Base-by-base conservation (phyloP, 1,140 invertebrate genomes). In the Pogonomyrmex californicus region DNA sequence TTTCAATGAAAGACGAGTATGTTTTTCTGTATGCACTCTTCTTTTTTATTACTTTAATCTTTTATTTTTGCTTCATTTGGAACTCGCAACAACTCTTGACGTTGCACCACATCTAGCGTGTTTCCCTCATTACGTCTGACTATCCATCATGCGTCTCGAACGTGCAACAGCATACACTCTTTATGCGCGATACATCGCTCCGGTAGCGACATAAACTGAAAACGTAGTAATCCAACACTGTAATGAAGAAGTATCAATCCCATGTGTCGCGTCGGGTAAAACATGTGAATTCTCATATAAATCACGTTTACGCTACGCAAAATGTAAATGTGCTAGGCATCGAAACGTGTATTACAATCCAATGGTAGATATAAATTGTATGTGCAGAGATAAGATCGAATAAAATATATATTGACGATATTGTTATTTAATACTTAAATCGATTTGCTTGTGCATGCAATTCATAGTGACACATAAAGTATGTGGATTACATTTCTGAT, bases 61-160 rank as follows among this genome's bases (percentile, higher is more conserved):
- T 23, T 63, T 17, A 51, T 65, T 85, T 85, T 65, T 77, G 51
- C 23, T 78, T 63, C 7, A 36, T 38, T 54, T 23, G 12, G 54
- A 60, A 73, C 36, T 85, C 58, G 47, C 44, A 54, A 51, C 56
- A 85, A 30, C 73, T 77, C 73, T 54, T 51, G 82, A 66, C 73
- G 60, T 33, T 33, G 70, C 44, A 9, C 12, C 60, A 38, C 71
- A 77, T 85, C 58, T 58, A n/a, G 49, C 65, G 30, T 86, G 68
- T 76, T 90, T 77, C 71, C 79, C 75, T 88, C 86, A 79, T 90
- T 90, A 88, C 83, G 63, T 89, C 86, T 70, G 87, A 63, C 70
- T 60, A 75, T 85, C 62, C 71, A 73, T 44, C 68, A 75, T 60
- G 75, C 77, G 73, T 73, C 66, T 88, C 82, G 77, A 73, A 76